Percentiles rank a stretch among this genome's conserved stretches.
phyloP scores from a whole-genome alignment of 2,113 vertebrate genomes.

The Onychorhynchus coronatus region DNA sequence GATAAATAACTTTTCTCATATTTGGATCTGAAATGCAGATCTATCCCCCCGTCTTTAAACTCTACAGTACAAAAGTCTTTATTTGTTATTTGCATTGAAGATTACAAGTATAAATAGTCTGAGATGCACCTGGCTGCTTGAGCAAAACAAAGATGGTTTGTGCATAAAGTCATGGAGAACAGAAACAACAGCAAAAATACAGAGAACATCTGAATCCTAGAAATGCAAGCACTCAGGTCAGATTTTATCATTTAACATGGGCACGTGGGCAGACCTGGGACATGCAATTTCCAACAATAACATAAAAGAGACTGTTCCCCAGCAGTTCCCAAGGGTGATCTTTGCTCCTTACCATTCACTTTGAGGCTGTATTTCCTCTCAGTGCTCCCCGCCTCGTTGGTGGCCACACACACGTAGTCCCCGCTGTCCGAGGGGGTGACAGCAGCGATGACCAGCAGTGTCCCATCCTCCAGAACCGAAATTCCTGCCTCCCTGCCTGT shows the following conservation, averaged over 20 bases:
- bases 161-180: not conserved
- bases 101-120: not conserved
- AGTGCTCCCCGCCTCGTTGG: slow-evolving; percentile 90
- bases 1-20: not conserved
- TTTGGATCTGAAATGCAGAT: not conserved
- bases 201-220: not conserved
- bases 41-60: not conserved
- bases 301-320: not conserved
- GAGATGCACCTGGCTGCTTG: not conserved
- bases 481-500: slow-evolving; percentile 86
- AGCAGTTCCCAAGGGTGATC: not conserved
- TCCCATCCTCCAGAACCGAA: slow-evolving; percentile 85
- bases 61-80: not conserved
- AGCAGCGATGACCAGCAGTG: slow-evolving; percentile 83
- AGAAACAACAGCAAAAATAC: not conserved
- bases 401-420: slow-evolving; percentile 89
- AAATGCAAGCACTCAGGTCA: not conserved
- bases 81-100: not conserved
- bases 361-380: slow-evolving; percentile 92
- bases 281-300: not conserved
- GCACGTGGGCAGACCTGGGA: not conserved
- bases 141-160: not conserved
- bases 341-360: slow-evolving; percentile 83
- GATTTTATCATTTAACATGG: not conserved
- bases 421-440: slow-evolving; percentile 84